Evolutionary conservation across 1,140 invertebrate genomes (phyloP).

Genomic region (Bursaphelenchus mucronatus): DNA sequence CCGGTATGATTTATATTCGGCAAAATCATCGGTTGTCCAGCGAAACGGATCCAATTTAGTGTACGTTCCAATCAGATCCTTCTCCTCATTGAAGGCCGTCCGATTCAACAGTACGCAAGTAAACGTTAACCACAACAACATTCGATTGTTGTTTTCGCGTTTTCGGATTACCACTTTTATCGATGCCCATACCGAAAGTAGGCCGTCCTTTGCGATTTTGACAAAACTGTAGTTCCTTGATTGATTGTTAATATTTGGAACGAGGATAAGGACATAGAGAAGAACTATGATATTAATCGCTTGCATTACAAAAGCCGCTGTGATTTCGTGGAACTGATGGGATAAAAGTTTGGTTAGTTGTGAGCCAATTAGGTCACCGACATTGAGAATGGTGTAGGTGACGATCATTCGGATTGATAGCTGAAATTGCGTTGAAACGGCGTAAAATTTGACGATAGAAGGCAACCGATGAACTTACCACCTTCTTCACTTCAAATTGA

Average conservation of each 20-base stretch:
- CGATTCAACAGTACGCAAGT: slow-evolving; percentile 19
- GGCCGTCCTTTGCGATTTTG: background rate
- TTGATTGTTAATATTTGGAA: background rate
- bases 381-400: slow-evolving; percentile 20
- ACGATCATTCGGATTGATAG: slow-evolving; percentile 26
- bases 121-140: slow-evolving; percentile 11
- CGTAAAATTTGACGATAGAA: background rate
- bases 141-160: background rate
- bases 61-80: slow-evolving; percentile 23
- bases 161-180: slow-evolving; percentile 8
- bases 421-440: background rate
- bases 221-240: too few relatives aligned
- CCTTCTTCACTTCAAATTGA: slow-evolving; percentile 31
- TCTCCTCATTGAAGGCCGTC: slow-evolving; percentile 23
- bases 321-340: too few relatives aligned
- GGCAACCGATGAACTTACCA: slow-evolving; percentile 4
- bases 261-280: slow-evolving; percentile 5
- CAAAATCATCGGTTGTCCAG: slow-evolving; percentile 41
- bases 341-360: slow-evolving; percentile 7
- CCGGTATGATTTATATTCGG: slow-evolving; percentile 39
- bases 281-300: slow-evolving; percentile 7
- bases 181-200: slow-evolving; percentile 15
- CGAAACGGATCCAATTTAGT: slow-evolving; percentile 16
- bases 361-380: slow-evolving; percentile 22
- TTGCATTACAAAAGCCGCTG: slow-evolving; percentile 3